Evolutionary conservation across 2,797 vertebrate genomes (phyloP).

Genomic region (Ptychadena robeensis): DNA sequence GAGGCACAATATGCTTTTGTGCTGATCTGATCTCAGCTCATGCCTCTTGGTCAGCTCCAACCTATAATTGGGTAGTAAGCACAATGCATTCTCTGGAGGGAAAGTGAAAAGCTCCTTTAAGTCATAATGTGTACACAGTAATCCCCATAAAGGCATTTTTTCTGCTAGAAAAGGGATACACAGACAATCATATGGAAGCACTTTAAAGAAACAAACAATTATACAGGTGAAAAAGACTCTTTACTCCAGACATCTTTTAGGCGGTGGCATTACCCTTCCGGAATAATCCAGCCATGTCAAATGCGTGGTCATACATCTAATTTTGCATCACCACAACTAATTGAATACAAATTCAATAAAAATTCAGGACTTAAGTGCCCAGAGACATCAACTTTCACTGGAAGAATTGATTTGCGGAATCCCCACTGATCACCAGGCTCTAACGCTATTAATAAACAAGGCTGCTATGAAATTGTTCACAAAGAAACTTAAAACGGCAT

Average conservation of each 20-base stretch:
- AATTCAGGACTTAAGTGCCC: constrained; percentile 36
- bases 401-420: constrained; percentile 63
- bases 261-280: not conserved
- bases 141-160: not conserved
- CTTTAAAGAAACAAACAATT: not conserved
- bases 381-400: constrained; percentile 59
- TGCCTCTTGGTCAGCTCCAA: too few relatives aligned
- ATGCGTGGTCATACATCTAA: constrained; percentile 25
- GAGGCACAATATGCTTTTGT: too few relatives aligned
- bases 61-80: too few relatives aligned
- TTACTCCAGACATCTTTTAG: not conserved
- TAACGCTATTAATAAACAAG: constrained; percentile 58
- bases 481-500: constrained; percentile 54
- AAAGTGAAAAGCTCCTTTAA: too few relatives aligned
- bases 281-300: not conserved
- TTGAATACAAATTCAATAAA: constrained; percentile 62
- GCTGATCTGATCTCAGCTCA: too few relatives aligned
- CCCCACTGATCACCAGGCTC: constrained; percentile 60
- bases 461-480: constrained; percentile 64
- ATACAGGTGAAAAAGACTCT: not conserved
- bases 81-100: too few relatives aligned
- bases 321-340: constrained; percentile 36
- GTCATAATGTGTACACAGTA: too few relatives aligned
- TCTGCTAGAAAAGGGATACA: not conserved
- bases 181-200: not conserved